Percentiles rank a stretch among this genome's conserved stretches.
These are phyloP conservation scores for Lepidurus apus DNA, from an alignment of 1,140 invertebrate genomes.

Conservation along the genomic window DNA sequence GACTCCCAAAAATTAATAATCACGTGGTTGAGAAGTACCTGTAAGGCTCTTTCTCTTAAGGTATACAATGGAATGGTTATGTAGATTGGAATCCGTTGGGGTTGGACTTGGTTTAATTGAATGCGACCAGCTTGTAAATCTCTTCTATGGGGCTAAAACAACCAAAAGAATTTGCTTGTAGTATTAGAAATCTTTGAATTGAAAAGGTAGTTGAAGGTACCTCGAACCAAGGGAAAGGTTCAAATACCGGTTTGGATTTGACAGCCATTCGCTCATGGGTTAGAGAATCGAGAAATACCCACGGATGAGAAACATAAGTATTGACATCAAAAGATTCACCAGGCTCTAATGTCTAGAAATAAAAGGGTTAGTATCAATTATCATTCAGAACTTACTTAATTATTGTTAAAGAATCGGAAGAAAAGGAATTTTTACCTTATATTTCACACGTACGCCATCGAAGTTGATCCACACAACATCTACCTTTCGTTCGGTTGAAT, in stretches of 20 bases:
- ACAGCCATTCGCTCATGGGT: constrained; percentile 53
- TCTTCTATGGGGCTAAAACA: constrained; percentile 24
- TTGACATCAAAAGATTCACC: constrained; percentile 55
- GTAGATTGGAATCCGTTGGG: constrained; percentile 27
- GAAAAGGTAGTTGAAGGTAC: background rate
- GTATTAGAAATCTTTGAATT: background rate
- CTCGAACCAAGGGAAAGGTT: constrained; percentile 33
- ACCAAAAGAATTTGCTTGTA: background rate
- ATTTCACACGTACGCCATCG: constrained; percentile 53
- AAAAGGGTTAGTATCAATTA: constrained; percentile 9
- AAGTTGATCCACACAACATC: constrained; percentile 71
- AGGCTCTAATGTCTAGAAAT: constrained; percentile 45
- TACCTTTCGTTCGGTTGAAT: constrained; percentile 55
- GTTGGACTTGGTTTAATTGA: constrained; percentile 19
- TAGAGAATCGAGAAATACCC: constrained; percentile 60
- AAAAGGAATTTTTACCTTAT: constrained; percentile 42
- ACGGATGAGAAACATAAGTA: constrained; percentile 65
- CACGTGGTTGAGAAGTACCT: background rate
- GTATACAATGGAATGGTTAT: constrained; percentile 33
- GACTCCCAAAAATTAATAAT: background rate
- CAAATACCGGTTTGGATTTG: constrained; percentile 44
- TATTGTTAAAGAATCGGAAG: background rate
- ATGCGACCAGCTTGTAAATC: constrained; percentile 26
- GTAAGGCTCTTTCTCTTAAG: constrained; percentile 27
- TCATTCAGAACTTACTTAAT: background rate